These are phyloP conservation scores for Heptranchias perlo DNA, from an alignment of 2,113 vertebrate genomes.

Conservation along the genomic window DNA sequence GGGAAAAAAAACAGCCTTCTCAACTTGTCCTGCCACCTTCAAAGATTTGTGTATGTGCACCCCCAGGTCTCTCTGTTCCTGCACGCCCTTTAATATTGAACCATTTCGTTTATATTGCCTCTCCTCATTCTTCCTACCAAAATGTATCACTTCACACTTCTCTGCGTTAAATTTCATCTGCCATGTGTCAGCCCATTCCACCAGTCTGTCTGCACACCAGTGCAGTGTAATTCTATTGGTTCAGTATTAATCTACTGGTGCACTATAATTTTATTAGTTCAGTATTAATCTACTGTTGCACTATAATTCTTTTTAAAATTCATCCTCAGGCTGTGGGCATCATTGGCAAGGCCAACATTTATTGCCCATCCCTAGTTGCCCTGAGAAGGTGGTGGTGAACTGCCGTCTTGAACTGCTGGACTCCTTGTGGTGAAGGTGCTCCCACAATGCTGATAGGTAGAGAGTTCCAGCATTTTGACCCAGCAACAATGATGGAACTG, in stretches of 20 bases:
- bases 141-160: no score
- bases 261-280: background rate
- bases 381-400: background rate
- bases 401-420: background rate
- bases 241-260: background rate
- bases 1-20: no score
- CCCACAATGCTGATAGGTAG: background rate
- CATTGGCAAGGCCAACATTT: background rate
- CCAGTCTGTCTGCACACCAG: no score
- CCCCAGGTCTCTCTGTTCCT: no score
- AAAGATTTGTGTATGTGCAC: no score
- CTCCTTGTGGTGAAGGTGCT: background rate
- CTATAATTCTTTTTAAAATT: background rate
- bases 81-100: no score
- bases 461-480: background rate
- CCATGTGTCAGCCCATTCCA: no score
- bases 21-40: no score
- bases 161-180: no score
- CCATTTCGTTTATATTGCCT: no score
- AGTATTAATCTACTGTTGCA: background rate
- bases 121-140: no score
- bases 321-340: no score
- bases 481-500: background rate
- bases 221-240: background rate
- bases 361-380: background rate